Evolutionary conservation across 2,888 invertebrate species (phyloP), one percentile per base, ranked within the genome.

Genomic region (Thumatha senex): DNA sequence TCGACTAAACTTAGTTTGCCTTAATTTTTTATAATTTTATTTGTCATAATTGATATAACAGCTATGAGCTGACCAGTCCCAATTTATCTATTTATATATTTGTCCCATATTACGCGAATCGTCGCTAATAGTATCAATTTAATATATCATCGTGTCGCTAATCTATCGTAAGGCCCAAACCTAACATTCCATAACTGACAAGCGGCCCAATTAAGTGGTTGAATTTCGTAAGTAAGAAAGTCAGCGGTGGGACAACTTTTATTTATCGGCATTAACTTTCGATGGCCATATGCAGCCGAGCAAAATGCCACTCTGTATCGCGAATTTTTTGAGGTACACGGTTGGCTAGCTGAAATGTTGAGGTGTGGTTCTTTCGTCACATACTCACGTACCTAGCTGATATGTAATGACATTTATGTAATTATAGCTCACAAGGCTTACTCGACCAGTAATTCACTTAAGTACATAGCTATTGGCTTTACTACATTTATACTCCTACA

Each of bases 161-260:
- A 24, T 12, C 54, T 46, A 12, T 11, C 49, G 45, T 49, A 41
- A 49, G 34, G 7, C 44, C 15, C 56, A 36, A 55, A 7, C 67
- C 56, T 67, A 53, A 71, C 66, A 73, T 68, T 63, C 62, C 66
- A 58, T 60, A 68, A 60, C 61, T 68, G 74, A 73, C 75, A 68
- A 50, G 48, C 70, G 68, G 65, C 74, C 72, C 74, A 75, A 77
- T 75, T 76, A 76, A 73, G 70, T 67, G 56, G 60, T 65, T 63
- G 69, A 72, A 77, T 82, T 80, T 81, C 78, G 78, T 77, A 80
- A 83, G 71, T 70, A 71, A 62, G 78, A 84, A 81, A 82, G 83
- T 72, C 74, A 67, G 69, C 73, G 61, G 78, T 52, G 50, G 40
- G 72, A 80, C 81, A 69, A 80, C 78, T 82, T 80, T 80, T 81